A percentile compares a stretch with the other conserved stretches of the same genome.
phyloP scores from a whole-genome alignment of 2,797 vertebrate species.

The Limosa lapponica region DNA sequence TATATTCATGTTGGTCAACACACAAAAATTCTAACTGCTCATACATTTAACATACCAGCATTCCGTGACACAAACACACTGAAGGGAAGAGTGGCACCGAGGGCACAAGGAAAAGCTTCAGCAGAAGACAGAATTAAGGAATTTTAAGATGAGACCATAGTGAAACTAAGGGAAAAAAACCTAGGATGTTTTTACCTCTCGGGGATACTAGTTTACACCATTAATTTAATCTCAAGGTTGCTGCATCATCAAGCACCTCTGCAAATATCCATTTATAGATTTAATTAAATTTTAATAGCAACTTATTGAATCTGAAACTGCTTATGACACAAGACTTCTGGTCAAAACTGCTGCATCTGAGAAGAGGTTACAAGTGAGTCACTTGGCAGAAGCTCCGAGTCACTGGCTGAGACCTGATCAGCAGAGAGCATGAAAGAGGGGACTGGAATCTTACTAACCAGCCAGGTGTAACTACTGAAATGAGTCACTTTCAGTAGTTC shows the following conservation, averaged over 20 bases:
- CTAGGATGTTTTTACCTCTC: not conserved
- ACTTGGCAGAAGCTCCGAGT: not conserved
- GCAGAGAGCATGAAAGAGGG: not conserved
- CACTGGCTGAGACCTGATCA: not conserved
- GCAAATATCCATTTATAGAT: not conserved
- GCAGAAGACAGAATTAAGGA: not conserved
- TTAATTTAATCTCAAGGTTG: not conserved
- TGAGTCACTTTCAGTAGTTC: not conserved
- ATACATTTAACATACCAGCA: not conserved
- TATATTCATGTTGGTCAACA: not conserved
- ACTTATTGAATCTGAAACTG: not conserved
- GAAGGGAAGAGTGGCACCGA: not conserved
- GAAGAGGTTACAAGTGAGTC: not conserved
- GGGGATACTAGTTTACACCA: not conserved
- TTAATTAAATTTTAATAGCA: constrained; percentile 31
- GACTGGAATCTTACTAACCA: not conserved
- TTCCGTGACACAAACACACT: not conserved
- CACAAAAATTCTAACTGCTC: not conserved
- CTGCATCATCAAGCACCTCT: not conserved
- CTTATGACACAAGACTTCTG: not conserved
- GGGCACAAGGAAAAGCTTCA: not conserved
- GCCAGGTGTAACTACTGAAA: not conserved
- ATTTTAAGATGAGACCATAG: not conserved
- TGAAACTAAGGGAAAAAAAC: not conserved
- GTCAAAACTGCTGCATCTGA: not conserved